phyloP scores from a whole-genome alignment of 2,797 vertebrate species.

The Podarcis lilfordi region DNA sequence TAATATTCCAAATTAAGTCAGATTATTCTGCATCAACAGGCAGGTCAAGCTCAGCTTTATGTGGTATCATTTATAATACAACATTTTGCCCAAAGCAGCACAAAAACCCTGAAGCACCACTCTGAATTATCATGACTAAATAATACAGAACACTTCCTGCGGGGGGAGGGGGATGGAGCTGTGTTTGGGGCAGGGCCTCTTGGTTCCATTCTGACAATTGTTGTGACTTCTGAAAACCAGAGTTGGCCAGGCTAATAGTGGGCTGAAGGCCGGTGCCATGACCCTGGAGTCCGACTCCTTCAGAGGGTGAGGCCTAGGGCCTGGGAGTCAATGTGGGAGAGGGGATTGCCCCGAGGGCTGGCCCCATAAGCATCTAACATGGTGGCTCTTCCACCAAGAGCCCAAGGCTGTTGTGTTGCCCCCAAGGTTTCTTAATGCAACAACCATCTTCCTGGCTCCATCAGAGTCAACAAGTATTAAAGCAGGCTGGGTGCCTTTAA shows the following conservation, averaged over 20 bases:
- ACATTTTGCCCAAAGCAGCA: conserved; percentile 90
- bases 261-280: no score
- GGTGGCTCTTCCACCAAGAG: background rate
- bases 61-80: conserved; percentile 93
- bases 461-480: no score
- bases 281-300: no score
- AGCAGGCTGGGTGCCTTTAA: no score
- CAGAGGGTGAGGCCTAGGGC: no score
- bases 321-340: background rate
- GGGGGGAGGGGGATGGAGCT: no score
- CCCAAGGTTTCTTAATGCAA: no score
- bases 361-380: background rate
- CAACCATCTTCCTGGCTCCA: no score
- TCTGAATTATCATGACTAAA: conserved; percentile 77
- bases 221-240: background rate
- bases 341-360: background rate
- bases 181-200: no score
- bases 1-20: conserved; percentile 92
- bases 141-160: background rate
- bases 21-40: conserved; percentile 93
- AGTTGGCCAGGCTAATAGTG: background rate
- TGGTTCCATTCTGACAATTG: background rate
- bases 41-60: conserved; percentile 97
- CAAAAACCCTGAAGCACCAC: conserved; percentile 75
- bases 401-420: no score